A percentile compares a stretch with the other conserved stretches of the same genome.
phyloP scores from a whole-genome alignment of 2,797 vertebrate genomes.

The Emydoidea blandingii region DNA sequence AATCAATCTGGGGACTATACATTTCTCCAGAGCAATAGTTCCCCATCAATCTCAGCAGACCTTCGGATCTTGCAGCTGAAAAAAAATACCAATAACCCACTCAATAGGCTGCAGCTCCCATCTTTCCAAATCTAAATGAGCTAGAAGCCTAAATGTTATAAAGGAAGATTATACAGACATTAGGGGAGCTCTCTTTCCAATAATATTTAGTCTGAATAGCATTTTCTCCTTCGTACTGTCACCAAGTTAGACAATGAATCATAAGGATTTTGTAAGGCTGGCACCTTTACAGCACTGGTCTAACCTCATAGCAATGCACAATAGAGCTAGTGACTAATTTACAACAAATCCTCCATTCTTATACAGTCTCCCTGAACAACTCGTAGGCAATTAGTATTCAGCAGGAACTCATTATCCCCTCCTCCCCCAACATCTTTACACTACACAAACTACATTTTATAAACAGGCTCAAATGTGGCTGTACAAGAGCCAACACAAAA shows the following conservation, averaged over 20 bases:
- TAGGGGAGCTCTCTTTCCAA: slow-evolving; percentile 25
- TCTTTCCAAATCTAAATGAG: slow-evolving; percentile 44
- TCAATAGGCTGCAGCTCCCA: slow-evolving; percentile 19
- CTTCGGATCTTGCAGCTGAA: slow-evolving; percentile 15
- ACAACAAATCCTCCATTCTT: slow-evolving; percentile 84
- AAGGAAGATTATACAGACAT: slow-evolving; percentile 22
- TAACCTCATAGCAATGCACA: slow-evolving; percentile 74
- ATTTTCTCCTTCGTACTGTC: slow-evolving; percentile 46
- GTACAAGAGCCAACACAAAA: slow-evolving; percentile 57
- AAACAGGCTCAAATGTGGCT: slow-evolving; percentile 44
- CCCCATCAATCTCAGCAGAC: slow-evolving; percentile 25
- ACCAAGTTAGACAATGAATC: slow-evolving; percentile 59
- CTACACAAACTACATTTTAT: slow-evolving; percentile 64
- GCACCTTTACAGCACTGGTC: slow-evolving; percentile 66
- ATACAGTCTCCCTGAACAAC: slow-evolving; percentile 78
- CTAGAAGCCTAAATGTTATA: not conserved
- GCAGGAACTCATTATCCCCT: slow-evolving; percentile 80
- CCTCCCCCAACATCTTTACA: slow-evolving; percentile 77
- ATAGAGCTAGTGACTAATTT: slow-evolving; percentile 80
- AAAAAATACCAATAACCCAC: slow-evolving; percentile 24
- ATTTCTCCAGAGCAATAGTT: slow-evolving; percentile 8
- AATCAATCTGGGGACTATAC: not conserved
- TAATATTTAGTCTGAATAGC: slow-evolving; percentile 37
- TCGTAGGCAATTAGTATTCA: slow-evolving; percentile 83
- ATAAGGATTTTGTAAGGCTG: slow-evolving; percentile 67